A percentile compares a stretch with the other conserved stretches of the same genome.
Conservation (phyloP, 2,113 vertebrate species). For the Ariopsis seemanni region DNA sequence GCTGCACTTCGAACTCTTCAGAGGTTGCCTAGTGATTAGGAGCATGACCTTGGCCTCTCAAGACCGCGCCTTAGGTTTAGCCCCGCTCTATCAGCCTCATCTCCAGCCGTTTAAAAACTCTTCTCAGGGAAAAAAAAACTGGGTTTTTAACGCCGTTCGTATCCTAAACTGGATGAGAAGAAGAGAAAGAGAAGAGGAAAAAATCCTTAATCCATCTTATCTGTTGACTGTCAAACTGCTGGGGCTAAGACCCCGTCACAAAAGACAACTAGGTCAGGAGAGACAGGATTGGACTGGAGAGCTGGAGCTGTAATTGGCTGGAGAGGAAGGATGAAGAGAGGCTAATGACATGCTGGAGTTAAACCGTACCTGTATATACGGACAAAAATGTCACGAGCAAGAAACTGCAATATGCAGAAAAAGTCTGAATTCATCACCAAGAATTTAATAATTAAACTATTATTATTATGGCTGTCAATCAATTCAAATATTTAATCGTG, state of each 20-base stretch:
- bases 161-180: conserved; percentile 79
- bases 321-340: conserved; percentile 51
- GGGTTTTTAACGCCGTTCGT: conserved; percentile 82
- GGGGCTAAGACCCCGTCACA: conserved; percentile 82
- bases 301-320: conserved; percentile 79
- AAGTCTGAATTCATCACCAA: neutral
- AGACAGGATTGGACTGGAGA: conserved; percentile 72
- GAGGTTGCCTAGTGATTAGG: conserved; percentile 63
- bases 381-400: conserved; percentile 1
- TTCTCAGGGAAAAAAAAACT: conserved; percentile 70
- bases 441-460: neutral
- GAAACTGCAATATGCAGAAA: neutral
- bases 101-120: conserved; percentile 82
- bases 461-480: too few relatives aligned
- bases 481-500: too few relatives aligned
- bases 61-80: conserved; percentile 73
- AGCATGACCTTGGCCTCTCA: conserved; percentile 74
- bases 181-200: conserved; percentile 52
- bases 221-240: conserved; percentile 84
- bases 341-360: conserved; percentile 46
- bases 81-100: conserved; percentile 73
- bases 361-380: conserved; percentile 38
- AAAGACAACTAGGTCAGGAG: conserved; percentile 82
- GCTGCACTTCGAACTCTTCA: conserved; percentile 44
- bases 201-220: conserved; percentile 85